Evolutionary conservation across 2,888 invertebrate genomes (phyloP).

Genomic region (Clepsis dumicolana): DNA sequence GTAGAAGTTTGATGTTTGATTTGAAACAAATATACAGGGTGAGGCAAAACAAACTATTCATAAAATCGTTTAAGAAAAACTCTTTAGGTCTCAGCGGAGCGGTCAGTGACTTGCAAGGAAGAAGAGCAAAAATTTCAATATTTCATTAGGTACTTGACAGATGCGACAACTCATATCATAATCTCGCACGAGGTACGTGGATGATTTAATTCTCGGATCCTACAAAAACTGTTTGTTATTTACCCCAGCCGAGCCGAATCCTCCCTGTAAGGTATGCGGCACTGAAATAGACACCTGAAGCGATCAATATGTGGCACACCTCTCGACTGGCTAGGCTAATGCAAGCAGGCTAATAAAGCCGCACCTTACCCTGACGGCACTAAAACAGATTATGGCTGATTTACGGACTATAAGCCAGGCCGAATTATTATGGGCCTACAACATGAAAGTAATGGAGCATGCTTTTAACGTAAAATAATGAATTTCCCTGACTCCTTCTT

Average conservation of each 20-base stretch:
- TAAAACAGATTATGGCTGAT: conserved; percentile 66
- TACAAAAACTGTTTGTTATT: not conserved
- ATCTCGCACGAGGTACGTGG: too few species aligned
- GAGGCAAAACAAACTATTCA: too few species aligned
- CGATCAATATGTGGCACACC: conserved; percentile 70
- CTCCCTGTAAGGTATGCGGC: conserved; percentile 1
- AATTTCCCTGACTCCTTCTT: conserved; percentile 1
- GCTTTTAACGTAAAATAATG: conserved; percentile 18
- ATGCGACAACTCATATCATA: too few species aligned
- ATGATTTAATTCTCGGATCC: not conserved
- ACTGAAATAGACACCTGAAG: conserved; percentile 52
- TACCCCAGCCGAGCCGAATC: not conserved
- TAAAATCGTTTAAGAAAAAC: too few species aligned
- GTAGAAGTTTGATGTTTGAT: too few species aligned
- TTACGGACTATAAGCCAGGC: conserved; percentile 49
- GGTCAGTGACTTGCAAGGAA: too few species aligned
- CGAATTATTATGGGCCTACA: conserved; percentile 26
- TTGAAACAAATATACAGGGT: too few species aligned
- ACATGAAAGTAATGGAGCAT: conserved; percentile 38
- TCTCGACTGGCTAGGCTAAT: conserved; percentile 60
- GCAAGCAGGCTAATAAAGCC: conserved; percentile 66
- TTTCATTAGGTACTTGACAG: too few species aligned
- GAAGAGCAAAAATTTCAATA: too few species aligned
- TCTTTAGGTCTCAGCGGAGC: too few species aligned
- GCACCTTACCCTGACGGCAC: conserved; percentile 67